phyloP scores from a whole-genome alignment of 2,888 invertebrate species.

The Idaea biselata region DNA sequence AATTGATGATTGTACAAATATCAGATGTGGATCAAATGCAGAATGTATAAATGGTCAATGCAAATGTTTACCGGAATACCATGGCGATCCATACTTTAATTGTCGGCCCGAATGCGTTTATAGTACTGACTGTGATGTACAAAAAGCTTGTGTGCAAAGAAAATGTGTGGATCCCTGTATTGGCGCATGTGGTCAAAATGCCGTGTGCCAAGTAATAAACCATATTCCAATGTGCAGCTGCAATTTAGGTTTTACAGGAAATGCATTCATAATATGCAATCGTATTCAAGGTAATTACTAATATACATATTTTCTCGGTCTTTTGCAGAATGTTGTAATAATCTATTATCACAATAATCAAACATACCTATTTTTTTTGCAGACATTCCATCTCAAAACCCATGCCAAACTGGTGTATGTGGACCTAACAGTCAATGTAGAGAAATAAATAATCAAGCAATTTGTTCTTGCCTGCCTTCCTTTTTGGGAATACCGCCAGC shows the following conservation, averaged over 20 bases:
- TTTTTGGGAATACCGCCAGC: conserved; percentile 87
- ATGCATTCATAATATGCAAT: conserved; percentile 69
- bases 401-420: conserved; percentile 87
- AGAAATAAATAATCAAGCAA: conserved; percentile 82
- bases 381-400: conserved; percentile 65
- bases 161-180: conserved; percentile 89
- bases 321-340: conserved; percentile 4
- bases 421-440: conserved; percentile 86
- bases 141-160: conserved; percentile 86
- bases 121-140: conserved; percentile 85
- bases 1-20: conserved; percentile 84
- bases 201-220: conserved; percentile 82
- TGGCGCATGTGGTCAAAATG: conserved; percentile 84
- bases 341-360: conserved; percentile 11
- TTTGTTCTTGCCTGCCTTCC: conserved; percentile 86
- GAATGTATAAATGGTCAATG: conserved; percentile 85
- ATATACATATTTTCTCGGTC: conserved; percentile 5
- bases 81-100: conserved; percentile 86
- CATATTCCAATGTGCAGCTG: conserved; percentile 86
- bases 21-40: conserved; percentile 85
- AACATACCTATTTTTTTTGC: conserved; percentile 24
- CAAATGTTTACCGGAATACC: conserved; percentile 85
- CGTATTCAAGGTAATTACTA: conserved; percentile 76
- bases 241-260: conserved; percentile 83
- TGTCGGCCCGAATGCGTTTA: conserved; percentile 90